Base-by-base conservation (phyloP, 2,113 vertebrate species). In the Oncorhynchus keta region DNA sequence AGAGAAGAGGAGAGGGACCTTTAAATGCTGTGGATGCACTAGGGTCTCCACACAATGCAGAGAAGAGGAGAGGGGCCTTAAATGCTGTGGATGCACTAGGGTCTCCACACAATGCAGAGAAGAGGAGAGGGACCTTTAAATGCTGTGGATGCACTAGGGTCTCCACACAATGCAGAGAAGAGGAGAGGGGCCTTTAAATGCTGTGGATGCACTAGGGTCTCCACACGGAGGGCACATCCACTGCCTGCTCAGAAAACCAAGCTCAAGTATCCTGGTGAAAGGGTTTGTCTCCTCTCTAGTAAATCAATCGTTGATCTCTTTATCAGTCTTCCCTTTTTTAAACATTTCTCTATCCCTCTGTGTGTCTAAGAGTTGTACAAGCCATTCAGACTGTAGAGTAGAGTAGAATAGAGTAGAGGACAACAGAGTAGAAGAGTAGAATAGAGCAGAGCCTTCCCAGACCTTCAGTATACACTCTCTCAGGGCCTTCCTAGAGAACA, bases 101-200 rank as follows among this genome's bases (percentile, higher is more conserved):
- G 26, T 28, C 26, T 28, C 26, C 26, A 28, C 26, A 26, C 26
- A 28, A 28, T 28, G 26, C 26, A 28, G 1, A 28, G 1, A 28
- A 28, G 26, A 28, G 26, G 26, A 28, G 26, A 28, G 26, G 26
- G 26, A 0, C 26, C 26, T 28, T 28, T 28, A 28, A 2, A 28
- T 28, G 26, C 26, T 28, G 26, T 28, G 26, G 26, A 28, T 28
- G 26, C 26, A 28, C 26, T 28, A 28, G 26, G 26, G 26, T 76
- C 24, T 11, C 26, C 39, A 65, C 61, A 85, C 78, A 85, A 85
- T 81, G 49, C 49, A 30, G 14, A 70, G 68, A 13, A 70, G 68
- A 32, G n/a, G 22, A 14, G 28, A 51, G 45, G 48, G 7, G n/a
- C 66, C 39, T 57, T 75, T 30, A 72, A 70, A 66, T 24, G 13